Conservation (phyloP, 2,888 invertebrate genomes). For the Margaritifera margaritifera region DNA sequence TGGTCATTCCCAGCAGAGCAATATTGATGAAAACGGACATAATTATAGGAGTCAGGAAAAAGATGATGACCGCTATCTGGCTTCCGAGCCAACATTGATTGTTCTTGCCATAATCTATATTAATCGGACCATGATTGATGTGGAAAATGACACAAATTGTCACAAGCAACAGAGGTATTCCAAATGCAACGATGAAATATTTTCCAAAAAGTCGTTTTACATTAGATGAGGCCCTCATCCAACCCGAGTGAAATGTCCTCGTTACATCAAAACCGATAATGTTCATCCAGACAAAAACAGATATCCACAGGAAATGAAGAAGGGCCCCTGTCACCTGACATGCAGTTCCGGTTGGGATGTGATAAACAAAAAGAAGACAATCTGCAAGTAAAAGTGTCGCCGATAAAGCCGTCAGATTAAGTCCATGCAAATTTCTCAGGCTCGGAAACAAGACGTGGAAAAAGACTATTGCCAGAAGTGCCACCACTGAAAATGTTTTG, state of each 20-base stretch:
- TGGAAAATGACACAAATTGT: conserved; percentile 7
- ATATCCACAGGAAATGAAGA: conserved; percentile 14
- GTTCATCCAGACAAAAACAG: conserved; percentile 23
- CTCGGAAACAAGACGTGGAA: conserved; percentile 6
- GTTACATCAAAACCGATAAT: conserved; percentile 24
- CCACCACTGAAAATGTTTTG: conserved; percentile 10
- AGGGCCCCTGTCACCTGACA: conserved; percentile 8
- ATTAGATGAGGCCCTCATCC: neutral
- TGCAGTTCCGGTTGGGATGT: neutral
- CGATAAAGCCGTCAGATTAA: conserved; percentile 18
- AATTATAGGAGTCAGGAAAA: conserved; percentile 15
- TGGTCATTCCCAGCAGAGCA: conserved; percentile 9
- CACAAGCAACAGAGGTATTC: conserved; percentile 5
- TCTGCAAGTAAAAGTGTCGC: conserved; percentile 8
- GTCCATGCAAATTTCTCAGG: conserved; percentile 21
- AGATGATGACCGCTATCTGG: conserved; percentile 9
- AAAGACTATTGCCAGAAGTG: conserved; percentile 6
- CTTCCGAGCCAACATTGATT: conserved; percentile 20
- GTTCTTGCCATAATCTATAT: conserved; percentile 9
- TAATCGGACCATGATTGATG: neutral
- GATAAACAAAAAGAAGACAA: conserved; percentile 5
- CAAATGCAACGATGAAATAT: conserved; percentile 4
- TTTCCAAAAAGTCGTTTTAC: conserved; percentile 7
- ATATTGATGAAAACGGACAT: conserved; percentile 12
- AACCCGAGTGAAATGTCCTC: conserved; percentile 7